Evolutionary conservation across 2,888 invertebrate genomes (phyloP), one percentile per base, ranked within the genome.

Genomic region (Pyralis farinalis): DNA sequence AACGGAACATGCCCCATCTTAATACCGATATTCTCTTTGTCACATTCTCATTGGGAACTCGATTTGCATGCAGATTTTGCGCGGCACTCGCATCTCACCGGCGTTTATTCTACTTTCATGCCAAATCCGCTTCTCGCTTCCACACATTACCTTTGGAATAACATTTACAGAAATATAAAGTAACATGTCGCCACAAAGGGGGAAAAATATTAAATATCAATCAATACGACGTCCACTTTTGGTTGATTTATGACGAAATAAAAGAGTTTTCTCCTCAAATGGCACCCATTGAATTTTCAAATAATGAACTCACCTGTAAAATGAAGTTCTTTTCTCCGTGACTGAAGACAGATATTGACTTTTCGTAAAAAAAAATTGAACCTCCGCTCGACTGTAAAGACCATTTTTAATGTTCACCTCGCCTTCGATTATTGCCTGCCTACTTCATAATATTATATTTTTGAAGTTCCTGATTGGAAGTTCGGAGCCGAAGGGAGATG

Each of bases 321-420:
- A 40, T 28, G 36, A 28, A 45, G 37, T 40, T 34, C 42, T 34
- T 34, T 37, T 28, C 33, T 27, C 4, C 30, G 35, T 40, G 16
- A 16, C 16, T 16, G 16, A 16, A 16, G 16, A 16, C 33, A 42
- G 44, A 41, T 47, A 51, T 54, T 49, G 50, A 51, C 49, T 53
- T 49, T 53, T 42, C 37, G 40, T 46, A 40, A 47, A 43, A 47
- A 43, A 46, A 44, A 53, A 54, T 60, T 55, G 49, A 51, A 50
- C 49, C 51, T 60, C 49, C 55, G 58, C 55, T 58, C 61, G 60
- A 67, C 63, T 61, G 65, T 63, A 66, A 61, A 58, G 55, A 49
- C 53, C 63, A 55, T 59, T 70, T 61, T 79, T 72, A 76, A 77
- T 77, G 79, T 80, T 80, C 77, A 71, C 63, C 66, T 71, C 75